Evolutionary conservation across 2,888 invertebrate genomes (phyloP), one percentile per base, ranked within the genome.

Genomic region (Cabera pusaria): DNA sequence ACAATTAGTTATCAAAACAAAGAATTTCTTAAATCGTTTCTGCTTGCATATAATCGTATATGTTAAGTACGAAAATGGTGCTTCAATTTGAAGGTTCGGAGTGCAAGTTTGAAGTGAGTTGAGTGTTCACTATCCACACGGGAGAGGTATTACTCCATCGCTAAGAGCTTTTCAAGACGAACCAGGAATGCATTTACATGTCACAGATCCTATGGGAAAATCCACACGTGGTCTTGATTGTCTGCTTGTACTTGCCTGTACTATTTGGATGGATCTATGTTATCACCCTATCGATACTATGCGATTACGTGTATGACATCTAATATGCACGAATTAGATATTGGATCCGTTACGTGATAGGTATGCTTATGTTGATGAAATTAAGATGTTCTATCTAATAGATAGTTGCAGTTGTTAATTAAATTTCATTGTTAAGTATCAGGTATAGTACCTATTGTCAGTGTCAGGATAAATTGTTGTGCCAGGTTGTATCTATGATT

Each of bases 141-240:
- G 12, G 34, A 35, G 35, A 27, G 39, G 45, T 45, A 49, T 43
- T 25, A 35, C 40, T 38, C 29, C 22, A 35, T 47, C 56, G 60
- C 71, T 77, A 73, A 81, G 79, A 81, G 84, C 81, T 80, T 82
- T 80, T 74, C 56, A 74, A 83, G 81, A 78, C 75, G 76, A 71
- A 66, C 69, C 63, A 62, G 64, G 65, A 85, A 81, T 85, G 87
- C 86, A 88, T 87, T 86, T 84, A 83, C 87, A 87, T 81, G 75
- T 81, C 77, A 71, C 73, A 69, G 74, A 72, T 65, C 72, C 71
- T 74, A 76, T 82, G 85, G 75, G 86, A 84, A 75, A 67, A 58
- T 64, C 55, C 66, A 66, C 86, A 85, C 73, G 62, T 84, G 86
- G 25, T 69, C 58, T 56, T 79, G 80, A 77, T 81, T 81, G 80